Evolutionary conservation across 2,113 vertebrate species (phyloP), one percentile per base, ranked within the genome.

Genomic region (Mionectes macconnelli): DNA sequence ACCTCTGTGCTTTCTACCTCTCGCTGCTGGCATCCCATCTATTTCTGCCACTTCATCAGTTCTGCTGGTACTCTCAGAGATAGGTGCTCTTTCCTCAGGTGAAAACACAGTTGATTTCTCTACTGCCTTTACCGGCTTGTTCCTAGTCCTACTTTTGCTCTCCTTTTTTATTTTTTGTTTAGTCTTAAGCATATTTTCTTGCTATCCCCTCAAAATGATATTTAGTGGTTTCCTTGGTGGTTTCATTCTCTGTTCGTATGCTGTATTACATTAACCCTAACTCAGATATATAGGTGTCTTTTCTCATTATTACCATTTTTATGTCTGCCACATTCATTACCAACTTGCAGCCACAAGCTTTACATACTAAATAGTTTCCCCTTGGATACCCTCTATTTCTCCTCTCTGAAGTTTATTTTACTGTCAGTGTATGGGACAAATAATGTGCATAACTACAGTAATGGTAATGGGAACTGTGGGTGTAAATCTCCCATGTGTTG

Each of bases 371-470:
- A 81, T 91, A 72, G 90, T 83, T 97, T 96, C 84, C 68, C 80
- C 91, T 96, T 94, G 49, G 96, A 97, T 94, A 94, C 81, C 89
- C 90, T 97, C 93, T 95, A 47, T 91, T 96, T 97, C 92, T 94
- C 84, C 86, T 93, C 91, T 96, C 81, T 95, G 53, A 90, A 87
- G 89, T 97, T 98, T 97, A 90, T 97, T 96, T 96, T 95, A 40
- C 67, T 85, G 77, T 88, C 86, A 59, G 40, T 88, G 37, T 21
- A 31, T 74, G 76, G 81, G 92, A 95, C 84, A 96, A 91, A 96
- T 97, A 85, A 88, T 0, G 4, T 47, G 39, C 84, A 10, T 89
- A 96, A 90, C 76, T 94, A 44, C 67, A 59, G 93, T 95, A 91
- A 94, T 84, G 84, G 57, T 72, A 92, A 67, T 76, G 74, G 90